Evolutionary conservation across 2,888 invertebrate species (phyloP).

Genomic region (Margaritifera margaritifera): DNA sequence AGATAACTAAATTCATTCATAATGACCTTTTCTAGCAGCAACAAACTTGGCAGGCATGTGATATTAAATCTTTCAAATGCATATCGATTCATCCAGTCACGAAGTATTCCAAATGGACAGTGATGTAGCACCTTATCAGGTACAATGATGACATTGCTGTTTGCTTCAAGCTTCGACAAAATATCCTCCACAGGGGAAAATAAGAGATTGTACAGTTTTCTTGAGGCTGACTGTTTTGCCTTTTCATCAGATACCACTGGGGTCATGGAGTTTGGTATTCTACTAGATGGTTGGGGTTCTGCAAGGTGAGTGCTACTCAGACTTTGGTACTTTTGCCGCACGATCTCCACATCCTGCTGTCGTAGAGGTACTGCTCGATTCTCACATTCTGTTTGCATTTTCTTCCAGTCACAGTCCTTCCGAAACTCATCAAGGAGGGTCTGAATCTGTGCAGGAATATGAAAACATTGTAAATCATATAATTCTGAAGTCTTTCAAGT

Average conservation of each 20-base stretch:
- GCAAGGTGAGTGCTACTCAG: slow-evolving; percentile 21
- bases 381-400: slow-evolving; percentile 53
- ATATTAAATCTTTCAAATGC: slow-evolving; percentile 53
- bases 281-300: neutral
- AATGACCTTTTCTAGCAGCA: slow-evolving; percentile 58
- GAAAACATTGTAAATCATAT: neutral
- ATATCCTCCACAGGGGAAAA: slow-evolving; percentile 65
- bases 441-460: slow-evolving; percentile 40
- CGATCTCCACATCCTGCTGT: slow-evolving; percentile 39
- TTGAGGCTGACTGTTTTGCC: slow-evolving; percentile 45
- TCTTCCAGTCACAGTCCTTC: slow-evolving; percentile 32
- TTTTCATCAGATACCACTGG: slow-evolving; percentile 19
- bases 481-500: neutral
- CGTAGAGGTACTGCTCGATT: slow-evolving; percentile 56
- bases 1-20: slow-evolving; percentile 60
- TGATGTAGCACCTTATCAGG: slow-evolving; percentile 63
- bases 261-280: slow-evolving; percentile 7
- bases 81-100: slow-evolving; percentile 54
- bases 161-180: slow-evolving; percentile 51
- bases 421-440: slow-evolving; percentile 40
- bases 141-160: slow-evolving; percentile 60
- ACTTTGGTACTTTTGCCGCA: slow-evolving; percentile 40
- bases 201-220: slow-evolving; percentile 61
- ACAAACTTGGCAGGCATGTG: slow-evolving; percentile 61
- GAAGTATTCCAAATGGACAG: slow-evolving; percentile 63